Conservation (phyloP, 2,113 vertebrate species). For the Noctilio leporinus region DNA sequence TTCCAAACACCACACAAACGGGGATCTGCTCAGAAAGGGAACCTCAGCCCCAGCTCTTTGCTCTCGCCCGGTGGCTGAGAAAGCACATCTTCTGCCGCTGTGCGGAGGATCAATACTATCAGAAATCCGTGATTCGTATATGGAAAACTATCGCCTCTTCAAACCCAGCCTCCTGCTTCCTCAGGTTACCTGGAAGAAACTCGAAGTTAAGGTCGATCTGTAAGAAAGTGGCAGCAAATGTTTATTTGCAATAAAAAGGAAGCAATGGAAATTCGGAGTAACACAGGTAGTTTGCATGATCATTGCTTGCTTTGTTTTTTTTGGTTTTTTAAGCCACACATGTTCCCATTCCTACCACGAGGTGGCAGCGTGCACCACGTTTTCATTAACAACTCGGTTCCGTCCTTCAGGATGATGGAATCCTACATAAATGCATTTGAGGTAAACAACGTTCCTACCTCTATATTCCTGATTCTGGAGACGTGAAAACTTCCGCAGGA, state of each 20-base stretch:
- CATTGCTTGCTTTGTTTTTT: not conserved
- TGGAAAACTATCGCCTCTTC: not conserved
- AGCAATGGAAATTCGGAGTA: not conserved
- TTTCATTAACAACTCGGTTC: too few relatives aligned
- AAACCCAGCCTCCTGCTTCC: not conserved
- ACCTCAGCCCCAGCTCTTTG: not conserved
- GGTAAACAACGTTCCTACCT: fast-evolving
- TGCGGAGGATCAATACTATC: not conserved
- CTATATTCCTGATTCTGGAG: not conserved
- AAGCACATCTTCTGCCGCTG: not conserved
- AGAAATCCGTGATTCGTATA: not conserved
- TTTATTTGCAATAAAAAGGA: not conserved
- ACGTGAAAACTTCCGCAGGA: not conserved
- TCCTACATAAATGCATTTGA: too few relatives aligned
- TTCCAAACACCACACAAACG: not conserved
- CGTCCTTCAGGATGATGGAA: fast-evolving
- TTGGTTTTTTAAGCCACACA: not conserved
- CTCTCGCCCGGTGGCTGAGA: not conserved
- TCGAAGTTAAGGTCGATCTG: not conserved
- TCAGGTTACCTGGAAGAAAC: not conserved
- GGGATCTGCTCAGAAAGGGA: not conserved
- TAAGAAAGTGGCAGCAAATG: not conserved
- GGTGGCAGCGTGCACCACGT: not conserved
- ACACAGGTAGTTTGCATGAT: not conserved
- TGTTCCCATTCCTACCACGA: not conserved